Evolutionary conservation across 2,113 vertebrate genomes (phyloP).

Genomic region (Halichoeres trimaculatus): DNA sequence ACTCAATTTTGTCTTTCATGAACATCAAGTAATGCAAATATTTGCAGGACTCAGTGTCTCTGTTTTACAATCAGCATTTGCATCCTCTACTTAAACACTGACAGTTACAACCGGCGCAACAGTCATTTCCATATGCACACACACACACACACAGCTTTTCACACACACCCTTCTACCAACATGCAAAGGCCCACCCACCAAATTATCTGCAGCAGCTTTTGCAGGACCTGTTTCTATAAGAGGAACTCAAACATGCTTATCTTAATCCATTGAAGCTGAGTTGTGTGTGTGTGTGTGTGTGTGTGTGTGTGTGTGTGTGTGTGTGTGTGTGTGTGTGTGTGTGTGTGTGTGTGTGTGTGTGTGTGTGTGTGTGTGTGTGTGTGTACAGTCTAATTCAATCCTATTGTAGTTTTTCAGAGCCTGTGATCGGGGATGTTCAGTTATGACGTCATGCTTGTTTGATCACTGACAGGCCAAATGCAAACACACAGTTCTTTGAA

Average conservation of each 20-base stretch:
- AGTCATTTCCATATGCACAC: conserved; percentile 5
- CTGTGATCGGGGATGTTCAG: conserved; percentile 25
- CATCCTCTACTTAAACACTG: conserved; percentile 31
- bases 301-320: conserved; percentile 18
- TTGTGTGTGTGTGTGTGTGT: background rate
- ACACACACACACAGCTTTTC: background rate
- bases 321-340: background rate
- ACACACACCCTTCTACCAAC: background rate
- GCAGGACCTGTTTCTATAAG: conserved; percentile 26
- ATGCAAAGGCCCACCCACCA: conserved; percentile 1
- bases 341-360: background rate
- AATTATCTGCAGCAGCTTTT: conserved; percentile 21
- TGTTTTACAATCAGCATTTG: conserved; percentile 44
- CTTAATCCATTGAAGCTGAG: conserved; percentile 2
- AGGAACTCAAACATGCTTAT: conserved; percentile 49
- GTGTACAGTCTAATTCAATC: conserved; percentile 8
- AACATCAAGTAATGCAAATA: conserved; percentile 7
- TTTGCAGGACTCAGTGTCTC: background rate
- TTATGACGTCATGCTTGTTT: conserved; percentile 58
- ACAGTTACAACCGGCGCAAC: conserved; percentile 49
- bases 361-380: conserved; percentile 17
- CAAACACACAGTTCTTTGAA: conserved; percentile 68
- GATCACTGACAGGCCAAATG: conserved; percentile 47
- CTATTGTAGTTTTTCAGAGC: conserved; percentile 20
- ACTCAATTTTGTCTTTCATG: background rate